Evolutionary conservation across 2,113 vertebrate species (phyloP), one percentile per base, ranked within the genome.

Genomic region (Tichodroma muraria): DNA sequence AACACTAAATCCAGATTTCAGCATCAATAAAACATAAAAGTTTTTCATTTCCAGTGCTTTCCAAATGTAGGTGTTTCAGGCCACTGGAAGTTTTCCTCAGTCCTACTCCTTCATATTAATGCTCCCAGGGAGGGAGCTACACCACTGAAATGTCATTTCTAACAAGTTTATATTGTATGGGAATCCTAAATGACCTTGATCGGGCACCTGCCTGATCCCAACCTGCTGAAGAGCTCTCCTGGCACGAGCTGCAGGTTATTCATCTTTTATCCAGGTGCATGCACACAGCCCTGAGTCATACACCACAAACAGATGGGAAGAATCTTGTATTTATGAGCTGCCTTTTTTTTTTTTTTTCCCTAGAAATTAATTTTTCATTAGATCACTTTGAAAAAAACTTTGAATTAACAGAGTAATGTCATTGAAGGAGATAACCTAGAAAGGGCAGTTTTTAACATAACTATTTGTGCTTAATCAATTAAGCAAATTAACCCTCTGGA

Each of bases 281-380:
- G 40, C 83, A 86, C 77, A 69, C 11, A 76, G 61, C 86, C 73
- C 45, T 33, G 63, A 85, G 87, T 76, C 78, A 60, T 24, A 27
- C 52, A 76, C 93, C 84, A 82, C 1, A 2, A 90, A 40, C 76
- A 94, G 94, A 94, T 96, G 90, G 91, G 21, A 91, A 87, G 31
- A 16, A 71, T 73, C 73, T 94, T 22, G 69, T 95, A 97, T 97
- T 97, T 96, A 96, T 91, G 70, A 96, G 65, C 92, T 89, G 95
- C 44, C 13, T 65, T 79, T 63, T 44, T 60, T 38, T 53, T 44
- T 86, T 53, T 37, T 71, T 44, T 57, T 53, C 5, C 6, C 73
- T 31, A 60, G 89, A 95, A 92, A 94, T 69, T 95, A 91, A 61
- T 95, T 96, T 97, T 94, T 96, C 91, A 96, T 85, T 86, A 92